Evolutionary conservation across 92 coral and sea anemone genomes (phyloP).

Genomic region (Chrysogorgia sp.): DNA sequence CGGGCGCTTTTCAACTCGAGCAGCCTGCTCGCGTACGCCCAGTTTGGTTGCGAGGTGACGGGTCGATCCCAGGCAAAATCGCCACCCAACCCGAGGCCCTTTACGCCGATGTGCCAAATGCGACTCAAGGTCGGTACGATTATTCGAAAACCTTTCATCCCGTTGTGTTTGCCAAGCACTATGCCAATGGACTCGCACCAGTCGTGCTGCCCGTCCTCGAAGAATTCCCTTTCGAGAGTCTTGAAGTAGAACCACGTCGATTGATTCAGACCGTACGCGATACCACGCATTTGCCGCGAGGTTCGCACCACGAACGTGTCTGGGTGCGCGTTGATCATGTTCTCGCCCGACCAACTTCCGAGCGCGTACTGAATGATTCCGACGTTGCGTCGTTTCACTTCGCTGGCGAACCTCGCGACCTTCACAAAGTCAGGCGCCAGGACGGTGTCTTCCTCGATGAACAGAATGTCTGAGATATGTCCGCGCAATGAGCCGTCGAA

Average conservation of each 20-base stretch:
- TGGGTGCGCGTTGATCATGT: conserved; percentile 84
- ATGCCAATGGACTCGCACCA: conserved; percentile 90
- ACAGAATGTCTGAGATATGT: conserved; percentile 71
- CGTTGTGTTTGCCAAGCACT: conserved; percentile 52
- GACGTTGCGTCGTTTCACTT: conserved; percentile 76
- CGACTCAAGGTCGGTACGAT: conserved; percentile 92
- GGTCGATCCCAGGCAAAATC: conserved; percentile 11
- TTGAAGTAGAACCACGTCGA: conserved; percentile 92
- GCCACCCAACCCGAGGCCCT: conserved; percentile 47
- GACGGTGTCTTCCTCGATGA: conserved; percentile 89
- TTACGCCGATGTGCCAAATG: conserved; percentile 94
- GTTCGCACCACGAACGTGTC: conserved; percentile 87
- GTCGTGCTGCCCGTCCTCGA: conserved; percentile 75
- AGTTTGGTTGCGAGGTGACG: conserved; percentile 29
- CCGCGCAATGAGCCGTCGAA: conserved; percentile 17
- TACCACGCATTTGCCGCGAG: conserved; percentile 83
- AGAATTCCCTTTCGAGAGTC: conserved; percentile 72
- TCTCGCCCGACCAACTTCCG: conserved; percentile 87
- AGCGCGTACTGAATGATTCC: conserved; percentile 76
- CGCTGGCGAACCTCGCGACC: conserved; percentile 80
- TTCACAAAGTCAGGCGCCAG: conserved; percentile 94
- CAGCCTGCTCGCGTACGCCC: conserved; percentile 43
- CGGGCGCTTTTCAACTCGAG: conserved; percentile 37
- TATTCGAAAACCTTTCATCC: conserved; percentile 4
- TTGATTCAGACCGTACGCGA: conserved; percentile 85